These are phyloP conservation scores for Drosophila lacertosa DNA, from an alignment of 1,140 invertebrate genomes.

Conservation along the genomic window DNA sequence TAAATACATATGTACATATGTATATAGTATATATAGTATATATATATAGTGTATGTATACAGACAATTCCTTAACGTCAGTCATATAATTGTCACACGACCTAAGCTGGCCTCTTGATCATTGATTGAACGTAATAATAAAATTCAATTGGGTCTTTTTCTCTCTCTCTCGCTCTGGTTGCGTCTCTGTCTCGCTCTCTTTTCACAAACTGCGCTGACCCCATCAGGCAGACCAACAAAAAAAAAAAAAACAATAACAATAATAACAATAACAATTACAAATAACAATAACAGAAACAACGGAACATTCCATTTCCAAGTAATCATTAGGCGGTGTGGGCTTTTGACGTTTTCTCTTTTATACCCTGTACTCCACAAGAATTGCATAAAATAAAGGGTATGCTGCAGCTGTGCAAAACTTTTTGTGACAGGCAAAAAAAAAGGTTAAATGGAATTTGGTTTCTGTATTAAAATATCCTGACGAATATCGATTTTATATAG, in stretches of 20 bases:
- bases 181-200: not conserved
- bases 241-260: slow-evolving; percentile 44
- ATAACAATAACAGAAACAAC: slow-evolving; percentile 49
- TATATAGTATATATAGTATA: slow-evolving; percentile 9
- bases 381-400: too few species aligned
- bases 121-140: slow-evolving; percentile 83
- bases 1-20: slow-evolving; percentile 10
- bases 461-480: too few species aligned
- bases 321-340: slow-evolving; percentile 48
- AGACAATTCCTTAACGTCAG: slow-evolving; percentile 77
- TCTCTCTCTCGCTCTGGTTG: slow-evolving; percentile 1
- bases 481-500: too few species aligned
- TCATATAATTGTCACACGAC: slow-evolving; percentile 83
- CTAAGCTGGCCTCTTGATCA: slow-evolving; percentile 80
- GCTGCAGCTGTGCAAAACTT: not conserved
- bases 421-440: not conserved
- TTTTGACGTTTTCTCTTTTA: slow-evolving; percentile 1
- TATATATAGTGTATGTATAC: slow-evolving; percentile 17
- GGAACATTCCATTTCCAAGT: slow-evolving; percentile 66
- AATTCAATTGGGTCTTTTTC: slow-evolving; percentile 73
- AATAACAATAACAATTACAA: slow-evolving; percentile 49
- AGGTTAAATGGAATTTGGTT: too few species aligned
- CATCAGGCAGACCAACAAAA: slow-evolving; percentile 40
- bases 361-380: too few species aligned
- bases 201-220: slow-evolving; percentile 59